Evolutionary conservation across 2,888 invertebrate genomes (phyloP).

Genomic region (Petrolisthes cinctipes): DNA sequence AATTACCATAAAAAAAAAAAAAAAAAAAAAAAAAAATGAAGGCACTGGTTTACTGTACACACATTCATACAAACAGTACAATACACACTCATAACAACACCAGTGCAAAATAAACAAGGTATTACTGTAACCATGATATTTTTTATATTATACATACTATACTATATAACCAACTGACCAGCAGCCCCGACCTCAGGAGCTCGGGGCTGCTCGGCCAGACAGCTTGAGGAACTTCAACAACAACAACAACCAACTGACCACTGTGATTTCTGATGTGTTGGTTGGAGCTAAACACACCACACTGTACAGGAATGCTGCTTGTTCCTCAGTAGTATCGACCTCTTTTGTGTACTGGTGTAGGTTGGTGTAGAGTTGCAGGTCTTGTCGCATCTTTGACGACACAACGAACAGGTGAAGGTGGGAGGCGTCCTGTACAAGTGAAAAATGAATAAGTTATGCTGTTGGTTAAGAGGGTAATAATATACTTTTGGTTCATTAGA

Average conservation of each 20-base stretch:
- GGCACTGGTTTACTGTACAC: no score
- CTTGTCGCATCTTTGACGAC: neutral
- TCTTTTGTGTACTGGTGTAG: neutral
- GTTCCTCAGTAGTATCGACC: neutral
- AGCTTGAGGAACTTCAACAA: no score
- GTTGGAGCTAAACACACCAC: neutral
- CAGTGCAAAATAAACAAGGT: no score
- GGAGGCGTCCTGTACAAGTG: neutral
- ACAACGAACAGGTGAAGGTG: conserved; percentile 16
- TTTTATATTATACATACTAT: no score
- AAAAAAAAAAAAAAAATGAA: neutral
- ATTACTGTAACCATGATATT: no score
- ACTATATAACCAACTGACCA: no score
- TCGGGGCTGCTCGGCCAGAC: no score
- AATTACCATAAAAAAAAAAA: neutral
- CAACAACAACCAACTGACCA: neutral
- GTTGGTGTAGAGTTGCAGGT: neutral
- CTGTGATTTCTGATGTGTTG: neutral
- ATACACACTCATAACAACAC: neutral
- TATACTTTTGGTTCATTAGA: no score
- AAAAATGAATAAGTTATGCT: no score
- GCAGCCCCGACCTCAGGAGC: no score
- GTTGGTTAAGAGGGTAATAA: no score
- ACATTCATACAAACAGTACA: neutral
- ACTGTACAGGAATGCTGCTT: conserved; percentile 6